Evolutionary conservation across 2,888 invertebrate genomes (phyloP), one percentile per base, ranked within the genome.

Genomic region (Oxytorus armatus): DNA sequence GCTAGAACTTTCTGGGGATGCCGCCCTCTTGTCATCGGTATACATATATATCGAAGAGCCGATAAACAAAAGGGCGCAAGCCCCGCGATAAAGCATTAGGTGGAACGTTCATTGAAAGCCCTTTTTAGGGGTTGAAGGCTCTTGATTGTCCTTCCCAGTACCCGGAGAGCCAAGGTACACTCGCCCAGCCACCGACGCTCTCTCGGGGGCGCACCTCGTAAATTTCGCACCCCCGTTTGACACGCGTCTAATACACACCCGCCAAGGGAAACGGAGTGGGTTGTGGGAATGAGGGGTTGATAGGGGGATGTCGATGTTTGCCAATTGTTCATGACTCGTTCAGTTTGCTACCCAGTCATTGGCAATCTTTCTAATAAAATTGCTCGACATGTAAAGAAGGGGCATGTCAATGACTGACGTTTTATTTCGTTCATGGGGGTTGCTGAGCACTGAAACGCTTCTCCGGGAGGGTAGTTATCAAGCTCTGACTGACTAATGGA

Each of bases 221-320:
- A 91, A 90, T 91, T 90, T 87, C 89, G 88, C 70, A 16, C 74
- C 74, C 82, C 90, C 90, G 90, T 90, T 89, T 89, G 89, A 89
- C 91, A 89, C 88, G 88, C 86, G 86, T 85, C 88, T 88, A 86
- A 89, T 89, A 87, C 55, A 70, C 87, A 84, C 85, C 81, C 87
- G 87, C 86, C 79, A 82, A 77, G 81, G 76, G 76, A 76, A 49
- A 68, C 69, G 72, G 77, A 77, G 36, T 21, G 36, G 77, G 77
- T n/a, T n/a, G n/a, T 59, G 77, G 81, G 74, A 79, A 68, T 72
- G 63, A 74, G 75, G 21, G 18, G 21, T 11, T 16, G 70, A 49
- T 23, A 59, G 66, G 42, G 55, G 57, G 83, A 77, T n/a, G n/a
- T n/a, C n/a, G n/a, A n/a, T n/a, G n/a, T n/a, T n/a, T n/a, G n/a